Conservation (phyloP, 2,113 vertebrate genomes). For the Oreochromis aureus region DNA sequence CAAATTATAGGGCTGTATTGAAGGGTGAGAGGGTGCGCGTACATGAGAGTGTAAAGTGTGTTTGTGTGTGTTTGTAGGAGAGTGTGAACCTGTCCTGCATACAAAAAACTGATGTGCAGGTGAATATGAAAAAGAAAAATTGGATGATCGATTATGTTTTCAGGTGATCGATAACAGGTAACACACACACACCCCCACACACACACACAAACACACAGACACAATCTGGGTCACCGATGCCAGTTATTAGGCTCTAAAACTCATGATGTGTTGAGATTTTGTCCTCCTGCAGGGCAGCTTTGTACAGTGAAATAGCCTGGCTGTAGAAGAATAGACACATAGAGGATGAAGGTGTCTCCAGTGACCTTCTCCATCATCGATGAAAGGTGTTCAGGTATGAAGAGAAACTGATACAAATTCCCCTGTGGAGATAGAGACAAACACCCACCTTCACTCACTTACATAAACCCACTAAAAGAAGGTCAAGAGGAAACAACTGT, state of each 20-base stretch:
- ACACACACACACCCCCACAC: not conserved
- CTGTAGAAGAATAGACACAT: not conserved
- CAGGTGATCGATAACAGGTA: not conserved
- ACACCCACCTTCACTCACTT: not conserved
- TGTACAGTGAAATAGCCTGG: not conserved
- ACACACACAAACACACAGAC: not conserved
- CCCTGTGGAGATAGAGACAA: not conserved
- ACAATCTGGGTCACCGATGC: not conserved
- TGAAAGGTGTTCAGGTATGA: not conserved
- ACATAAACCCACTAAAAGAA: slow-evolving; percentile 1
- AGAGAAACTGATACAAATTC: not conserved
- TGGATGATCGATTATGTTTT: not conserved
- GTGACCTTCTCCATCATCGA: slow-evolving; percentile 5
- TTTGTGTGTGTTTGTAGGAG: slow-evolving; percentile 18
- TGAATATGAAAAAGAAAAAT: slow-evolving; percentile 26
- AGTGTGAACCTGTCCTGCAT: slow-evolving; percentile 48
- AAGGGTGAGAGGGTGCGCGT: slow-evolving; percentile 40
- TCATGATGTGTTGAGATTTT: not conserved
- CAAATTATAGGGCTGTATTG: slow-evolving; percentile 70
- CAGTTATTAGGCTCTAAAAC: not conserved
- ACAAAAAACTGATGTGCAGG: slow-evolving; percentile 45
- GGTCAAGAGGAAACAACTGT: slow-evolving; percentile 10
- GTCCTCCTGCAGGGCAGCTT: not conserved
- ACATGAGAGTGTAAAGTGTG: not conserved
- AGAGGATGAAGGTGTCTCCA: not conserved